Percentiles rank a stretch among this genome's conserved stretches.
These are phyloP conservation scores for Apeira syringaria DNA, from an alignment of 2,888 invertebrate genomes.

Conservation along the genomic window DNA sequence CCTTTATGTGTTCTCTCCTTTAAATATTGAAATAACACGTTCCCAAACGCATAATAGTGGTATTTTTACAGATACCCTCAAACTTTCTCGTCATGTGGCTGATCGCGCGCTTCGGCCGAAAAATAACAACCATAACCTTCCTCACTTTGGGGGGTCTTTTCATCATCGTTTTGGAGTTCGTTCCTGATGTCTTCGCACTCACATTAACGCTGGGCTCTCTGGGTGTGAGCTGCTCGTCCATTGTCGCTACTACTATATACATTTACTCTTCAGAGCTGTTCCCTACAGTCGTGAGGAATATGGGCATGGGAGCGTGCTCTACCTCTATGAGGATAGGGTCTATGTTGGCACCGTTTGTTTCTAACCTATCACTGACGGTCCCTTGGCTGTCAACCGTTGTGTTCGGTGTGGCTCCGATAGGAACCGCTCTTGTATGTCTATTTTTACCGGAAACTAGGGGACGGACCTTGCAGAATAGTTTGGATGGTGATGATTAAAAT, in stretches of 20 bases:
- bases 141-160: conserved; percentile 85
- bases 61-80: conserved; percentile 72
- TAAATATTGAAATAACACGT: too few species aligned
- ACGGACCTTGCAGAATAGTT: conserved; percentile 87
- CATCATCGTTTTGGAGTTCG: conserved; percentile 84
- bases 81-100: conserved; percentile 77
- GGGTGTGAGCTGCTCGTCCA: conserved; percentile 90
- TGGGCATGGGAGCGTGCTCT: conserved; percentile 92
- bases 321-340: conserved; percentile 93
- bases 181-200: conserved; percentile 76
- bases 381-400: conserved; percentile 87
- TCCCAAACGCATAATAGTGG: not conserved
- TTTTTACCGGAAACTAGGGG: conserved; percentile 91
- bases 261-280: conserved; percentile 94
- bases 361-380: conserved; percentile 78
- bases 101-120: conserved; percentile 87
- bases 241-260: conserved; percentile 92
- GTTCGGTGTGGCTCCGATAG: conserved; percentile 87
- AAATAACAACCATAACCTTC: conserved; percentile 82
- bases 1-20: too few species aligned
- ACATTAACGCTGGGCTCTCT: conserved; percentile 86
- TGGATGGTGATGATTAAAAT: conserved; percentile 83
- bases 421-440: conserved; percentile 85
- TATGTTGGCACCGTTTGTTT: conserved; percentile 92
- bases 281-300: conserved; percentile 94